Percentiles rank a stretch among this genome's conserved stretches.
Evolutionary conservation across 2,888 invertebrate species (phyloP).

Genomic region (Hylaea fasciaria): DNA sequence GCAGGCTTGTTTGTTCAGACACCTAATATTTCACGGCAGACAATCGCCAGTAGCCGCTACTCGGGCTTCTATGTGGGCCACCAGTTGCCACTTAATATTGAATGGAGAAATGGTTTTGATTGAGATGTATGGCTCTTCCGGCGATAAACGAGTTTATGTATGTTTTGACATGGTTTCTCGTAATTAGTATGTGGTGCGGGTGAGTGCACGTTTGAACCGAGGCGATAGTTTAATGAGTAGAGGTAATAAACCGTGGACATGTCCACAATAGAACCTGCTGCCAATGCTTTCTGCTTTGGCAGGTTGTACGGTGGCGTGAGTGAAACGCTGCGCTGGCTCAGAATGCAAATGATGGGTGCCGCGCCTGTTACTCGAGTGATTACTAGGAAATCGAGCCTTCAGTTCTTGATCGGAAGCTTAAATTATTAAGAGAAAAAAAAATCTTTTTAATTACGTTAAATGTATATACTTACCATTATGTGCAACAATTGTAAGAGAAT

Average conservation of each 20-base stretch:
- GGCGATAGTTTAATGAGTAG: slow-evolving; percentile 30
- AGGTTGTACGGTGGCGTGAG: slow-evolving; percentile 45
- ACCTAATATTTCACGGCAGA: slow-evolving; percentile 53
- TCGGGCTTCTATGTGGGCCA: slow-evolving; percentile 44
- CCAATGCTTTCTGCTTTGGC: slow-evolving; percentile 39
- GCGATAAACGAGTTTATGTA: slow-evolving; percentile 41
- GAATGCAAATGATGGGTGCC: slow-evolving; percentile 54
- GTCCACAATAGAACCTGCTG: slow-evolving; percentile 11
- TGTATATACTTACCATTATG: neutral
- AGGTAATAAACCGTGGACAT: slow-evolving; percentile 30
- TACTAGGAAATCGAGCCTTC: slow-evolving; percentile 40
- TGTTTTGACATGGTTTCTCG: slow-evolving; percentile 44
- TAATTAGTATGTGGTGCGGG: slow-evolving; percentile 36
- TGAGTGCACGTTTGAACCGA: slow-evolving; percentile 17
- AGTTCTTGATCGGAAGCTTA: slow-evolving; percentile 10
- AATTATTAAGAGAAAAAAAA: no score
- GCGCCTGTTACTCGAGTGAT: slow-evolving; percentile 42
- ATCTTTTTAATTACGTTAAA: neutral
- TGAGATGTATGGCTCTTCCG: slow-evolving; percentile 49
- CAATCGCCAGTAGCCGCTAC: slow-evolving; percentile 45
- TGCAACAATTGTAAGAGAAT: no score
- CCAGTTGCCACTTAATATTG: slow-evolving; percentile 45
- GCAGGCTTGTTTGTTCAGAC: slow-evolving; percentile 52
- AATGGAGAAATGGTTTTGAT: slow-evolving; percentile 46
- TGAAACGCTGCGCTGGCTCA: slow-evolving; percentile 51